Conservation (phyloP, 2,797 vertebrate species). For the Parauchenoglanis ngamensis region DNA sequence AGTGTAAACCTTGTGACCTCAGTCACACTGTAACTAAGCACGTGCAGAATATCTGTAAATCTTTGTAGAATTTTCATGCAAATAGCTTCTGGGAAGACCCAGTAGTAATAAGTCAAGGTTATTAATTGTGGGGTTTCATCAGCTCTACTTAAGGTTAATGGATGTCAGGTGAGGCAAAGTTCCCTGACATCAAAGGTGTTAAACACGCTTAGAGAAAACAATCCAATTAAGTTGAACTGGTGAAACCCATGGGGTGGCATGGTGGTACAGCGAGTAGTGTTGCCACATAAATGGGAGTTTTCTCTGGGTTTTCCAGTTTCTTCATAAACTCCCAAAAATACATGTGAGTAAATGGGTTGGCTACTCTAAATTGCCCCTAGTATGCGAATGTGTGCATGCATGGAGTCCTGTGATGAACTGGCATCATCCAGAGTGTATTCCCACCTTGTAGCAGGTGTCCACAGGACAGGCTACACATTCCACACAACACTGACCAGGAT, state of each 20-base stretch:
- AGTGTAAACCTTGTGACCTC: not conserved
- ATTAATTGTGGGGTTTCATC: not conserved
- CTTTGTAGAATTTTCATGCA: constrained; percentile 6
- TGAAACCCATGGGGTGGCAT: not conserved
- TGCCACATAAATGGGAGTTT: not conserved
- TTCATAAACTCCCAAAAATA: not conserved
- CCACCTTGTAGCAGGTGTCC: not conserved
- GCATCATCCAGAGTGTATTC: not conserved
- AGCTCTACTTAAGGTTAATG: not conserved
- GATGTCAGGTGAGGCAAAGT: not conserved
- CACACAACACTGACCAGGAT: not conserved
- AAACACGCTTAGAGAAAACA: not conserved
- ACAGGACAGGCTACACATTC: not conserved
- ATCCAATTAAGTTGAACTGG: not conserved
- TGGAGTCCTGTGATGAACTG: not conserved
- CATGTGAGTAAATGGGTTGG: not conserved
- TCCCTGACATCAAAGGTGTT: not conserved
- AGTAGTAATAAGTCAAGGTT: not conserved
- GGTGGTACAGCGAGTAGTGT: not conserved
- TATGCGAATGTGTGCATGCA: not conserved
- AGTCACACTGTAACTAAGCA: not conserved
- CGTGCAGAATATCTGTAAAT: not conserved
- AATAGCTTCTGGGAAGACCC: not conserved
- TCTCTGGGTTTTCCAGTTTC: not conserved
- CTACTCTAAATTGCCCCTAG: not conserved